Evolutionary conservation across 2,797 vertebrate species (phyloP).

Genomic region (Bradypus variegatus): DNA sequence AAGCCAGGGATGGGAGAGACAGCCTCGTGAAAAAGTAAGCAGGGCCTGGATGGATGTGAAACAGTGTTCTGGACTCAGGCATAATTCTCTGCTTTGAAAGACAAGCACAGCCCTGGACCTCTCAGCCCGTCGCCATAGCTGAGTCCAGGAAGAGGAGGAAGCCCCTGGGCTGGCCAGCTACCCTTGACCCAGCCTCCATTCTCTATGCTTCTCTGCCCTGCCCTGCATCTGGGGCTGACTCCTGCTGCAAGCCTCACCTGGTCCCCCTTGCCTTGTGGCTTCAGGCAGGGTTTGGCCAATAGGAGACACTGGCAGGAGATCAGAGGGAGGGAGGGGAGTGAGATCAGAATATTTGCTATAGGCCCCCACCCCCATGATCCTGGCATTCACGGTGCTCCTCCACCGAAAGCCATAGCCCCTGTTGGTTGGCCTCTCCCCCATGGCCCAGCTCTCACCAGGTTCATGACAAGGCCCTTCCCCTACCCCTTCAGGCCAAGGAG

Average conservation of each 20-base stretch:
- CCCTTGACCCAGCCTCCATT: not conserved
- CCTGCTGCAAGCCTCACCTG: not conserved
- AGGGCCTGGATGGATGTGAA: not conserved
- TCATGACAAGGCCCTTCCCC: not conserved
- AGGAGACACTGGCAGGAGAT: not conserved
- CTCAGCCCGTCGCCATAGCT: not conserved
- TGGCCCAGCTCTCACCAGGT: not conserved
- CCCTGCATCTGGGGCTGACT: not conserved
- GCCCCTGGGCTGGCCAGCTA: not conserved
- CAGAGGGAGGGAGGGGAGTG: not conserved
- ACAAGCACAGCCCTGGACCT: not conserved
- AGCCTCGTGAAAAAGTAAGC: not conserved
- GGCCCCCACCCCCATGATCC: not conserved
- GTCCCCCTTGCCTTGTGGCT: not conserved
- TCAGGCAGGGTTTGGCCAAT: not conserved
- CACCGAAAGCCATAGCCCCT: not conserved
- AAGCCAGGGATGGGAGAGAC: not conserved
- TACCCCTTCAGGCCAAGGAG: not conserved
- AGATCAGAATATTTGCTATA: not conserved
- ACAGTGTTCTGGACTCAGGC: not conserved
- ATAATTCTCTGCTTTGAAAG: not conserved
- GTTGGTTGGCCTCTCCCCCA: not conserved
- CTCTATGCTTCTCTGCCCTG: not conserved
- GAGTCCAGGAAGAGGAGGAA: not conserved
- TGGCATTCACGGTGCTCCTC: not conserved